Evolutionary conservation across 2,797 vertebrate genomes (phyloP).

Genomic region (Notoglanidium macrostoma): DNA sequence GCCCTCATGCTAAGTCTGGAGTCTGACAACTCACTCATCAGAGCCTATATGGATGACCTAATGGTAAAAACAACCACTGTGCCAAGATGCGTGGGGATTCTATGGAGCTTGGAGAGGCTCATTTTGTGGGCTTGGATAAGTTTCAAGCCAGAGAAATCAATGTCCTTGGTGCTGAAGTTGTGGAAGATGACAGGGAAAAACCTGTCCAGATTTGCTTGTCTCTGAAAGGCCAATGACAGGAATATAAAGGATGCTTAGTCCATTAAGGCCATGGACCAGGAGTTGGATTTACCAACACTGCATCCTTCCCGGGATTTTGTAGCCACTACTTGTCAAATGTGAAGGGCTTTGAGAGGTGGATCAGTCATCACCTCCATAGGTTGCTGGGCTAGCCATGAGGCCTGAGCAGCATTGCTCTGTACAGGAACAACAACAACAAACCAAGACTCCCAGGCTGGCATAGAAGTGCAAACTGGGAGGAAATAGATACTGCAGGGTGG

Average conservation of each 20-base stretch:
- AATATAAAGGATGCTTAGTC: neutral
- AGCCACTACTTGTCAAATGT: no score
- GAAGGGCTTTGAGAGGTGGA: no score
- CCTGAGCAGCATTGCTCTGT: no score
- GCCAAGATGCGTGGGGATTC: constrained; percentile 13
- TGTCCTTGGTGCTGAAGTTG: constrained; percentile 6
- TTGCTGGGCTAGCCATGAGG: no score
- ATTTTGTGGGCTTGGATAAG: constrained; percentile 23
- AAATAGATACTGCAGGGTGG: no score
- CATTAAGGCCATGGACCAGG: no score
- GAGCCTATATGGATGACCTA: constrained; percentile 1
- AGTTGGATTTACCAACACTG: no score
- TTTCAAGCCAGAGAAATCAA: constrained; percentile 28
- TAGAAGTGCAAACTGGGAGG: no score
- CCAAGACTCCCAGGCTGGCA: no score
- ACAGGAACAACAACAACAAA: no score
- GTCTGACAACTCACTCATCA: neutral
- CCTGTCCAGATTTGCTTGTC: neutral
- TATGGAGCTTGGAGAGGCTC: neutral
- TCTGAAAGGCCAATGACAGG: neutral
- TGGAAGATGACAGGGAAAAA: neutral
- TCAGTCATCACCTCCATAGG: no score
- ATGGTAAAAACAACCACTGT: constrained; percentile 22
- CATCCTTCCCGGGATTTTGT: no score
- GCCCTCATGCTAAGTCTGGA: neutral